Evolutionary conservation across 2,888 invertebrate genomes (phyloP), one percentile per base, ranked within the genome.

Genomic region (Anorthoa munda): DNA sequence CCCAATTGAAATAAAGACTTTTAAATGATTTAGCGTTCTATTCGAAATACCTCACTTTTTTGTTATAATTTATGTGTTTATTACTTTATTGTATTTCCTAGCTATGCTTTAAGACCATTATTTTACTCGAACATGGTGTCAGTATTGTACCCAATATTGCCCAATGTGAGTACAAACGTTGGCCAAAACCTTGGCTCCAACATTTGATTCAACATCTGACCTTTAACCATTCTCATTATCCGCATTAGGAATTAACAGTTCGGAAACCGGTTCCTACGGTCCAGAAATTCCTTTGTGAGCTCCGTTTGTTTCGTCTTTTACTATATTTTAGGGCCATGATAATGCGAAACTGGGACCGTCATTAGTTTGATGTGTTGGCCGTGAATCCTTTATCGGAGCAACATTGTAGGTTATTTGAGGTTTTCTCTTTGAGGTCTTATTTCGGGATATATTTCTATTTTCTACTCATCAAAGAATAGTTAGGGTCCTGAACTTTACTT

Each of bases 231-330:
- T 82, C 82, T 83, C 77, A 81, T 86, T 86, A 86, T 79, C 77
- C 72, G 66, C 69, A 85, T 81, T 76, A 79, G 82, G 76, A 81
- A 86, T 85, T 85, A 87, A 87, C 83, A 87, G 84, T 85, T 85
- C 60, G 82, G 78, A 88, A 89, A 88, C 84, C 79, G 80, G 87
- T 88, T 86, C 61, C 65, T 82, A 56, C 81, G 79, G 67, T 85
- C 76, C 83, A 79, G 77, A 83, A 83, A 84, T 85, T 81, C 82
- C 84, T 86, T 86, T 81, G 72, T 77, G 71, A 75, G 76, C 77
- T 75, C 56, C 73, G 77, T 79, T 87, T 84, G 75, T 80, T 81
- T 75, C 65, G 67, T 74, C 68, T 84, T 86, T 88, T 83, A 87
- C 82, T 75, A 82, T 80, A 80, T 83, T 86, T 84, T 80, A 85